Evolutionary conservation across 1,140 invertebrate genomes (phyloP).

Genomic region (Brachionus koreanus): DNA sequence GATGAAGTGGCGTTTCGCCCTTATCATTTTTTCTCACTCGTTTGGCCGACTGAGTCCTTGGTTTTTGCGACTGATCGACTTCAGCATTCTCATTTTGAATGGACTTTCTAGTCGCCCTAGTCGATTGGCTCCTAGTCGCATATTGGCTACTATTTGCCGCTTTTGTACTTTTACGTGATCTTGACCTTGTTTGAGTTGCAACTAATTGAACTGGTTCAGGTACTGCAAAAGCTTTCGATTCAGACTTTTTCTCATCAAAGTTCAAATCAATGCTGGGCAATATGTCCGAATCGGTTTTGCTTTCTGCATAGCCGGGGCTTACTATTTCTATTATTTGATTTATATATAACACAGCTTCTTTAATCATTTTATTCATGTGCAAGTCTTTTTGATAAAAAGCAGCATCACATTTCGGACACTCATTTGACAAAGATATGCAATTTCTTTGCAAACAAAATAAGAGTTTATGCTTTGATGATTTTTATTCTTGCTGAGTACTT

Average conservation of each 20-base stretch:
- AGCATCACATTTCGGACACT: slow-evolving; percentile 14
- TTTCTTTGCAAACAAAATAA: neutral
- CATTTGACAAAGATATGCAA: slow-evolving; percentile 12
- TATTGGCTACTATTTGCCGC: neutral
- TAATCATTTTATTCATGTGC: slow-evolving; percentile 42
- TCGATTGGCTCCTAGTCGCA: neutral
- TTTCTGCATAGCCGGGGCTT: neutral
- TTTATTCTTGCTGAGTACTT: neutral
- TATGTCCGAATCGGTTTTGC: neutral
- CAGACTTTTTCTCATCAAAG: neutral
- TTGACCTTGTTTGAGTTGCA: neutral
- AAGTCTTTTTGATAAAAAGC: slow-evolving; percentile 33
- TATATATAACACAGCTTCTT: slow-evolving; percentile 23
- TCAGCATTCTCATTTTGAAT: slow-evolving; percentile 7
- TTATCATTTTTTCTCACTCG: slow-evolving; percentile 37
- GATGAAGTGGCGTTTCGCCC: slow-evolving; percentile 28
- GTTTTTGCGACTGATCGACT: neutral
- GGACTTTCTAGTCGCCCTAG: neutral
- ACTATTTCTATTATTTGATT: slow-evolving; percentile 28
- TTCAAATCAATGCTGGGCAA: neutral
- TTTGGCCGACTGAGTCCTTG: slow-evolving; percentile 18
- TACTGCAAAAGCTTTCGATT: neutral
- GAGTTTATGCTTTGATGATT: neutral
- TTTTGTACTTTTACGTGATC: neutral
- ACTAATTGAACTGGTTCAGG: neutral